Base-by-base conservation (phyloP, 2,888 invertebrate genomes). In the Pachycephus smyrnensis region DNA sequence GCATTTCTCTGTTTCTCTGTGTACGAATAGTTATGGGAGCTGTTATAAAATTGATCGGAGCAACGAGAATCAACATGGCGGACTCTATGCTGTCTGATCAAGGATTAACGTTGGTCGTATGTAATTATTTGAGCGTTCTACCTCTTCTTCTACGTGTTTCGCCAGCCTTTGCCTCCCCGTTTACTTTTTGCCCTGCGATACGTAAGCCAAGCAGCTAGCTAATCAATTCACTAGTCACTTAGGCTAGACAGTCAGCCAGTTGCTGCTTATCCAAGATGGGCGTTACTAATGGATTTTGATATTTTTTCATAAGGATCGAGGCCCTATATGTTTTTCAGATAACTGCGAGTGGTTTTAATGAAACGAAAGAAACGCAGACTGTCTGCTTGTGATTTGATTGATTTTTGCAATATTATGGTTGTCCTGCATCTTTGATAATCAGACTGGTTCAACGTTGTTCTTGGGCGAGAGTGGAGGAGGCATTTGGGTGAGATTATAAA, bases 81-180 rank as follows among this genome's bases (percentile, higher is more conserved):
- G 71, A 71, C 9, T 71, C 71, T 31, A 71, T 33, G 71, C 31
- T 71, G 33, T 32, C 33, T 33, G 71, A 71, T 31, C 9, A 55
- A 23, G 31, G 33, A 71, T 32, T 71, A 71, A 33, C 33, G 71
- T 71, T 71, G 71, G 71, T 71, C 71, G 71, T 71, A 71, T 33
- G 31, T 32, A 71, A 55, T 55, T 71, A 31, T 33, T 71, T 71
- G 71, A 71, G 71, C 71, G 23, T 71, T 71, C 71, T 71, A 71
- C n/a, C 32, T 71, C 31, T 71, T 31, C 71, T 55, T 55, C 55
- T 55, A 55, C 9, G 23, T 55, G 9, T 23, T 55, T 55, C 55
- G 55, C 55, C 55, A 55, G 23, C 23, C 55, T 55, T 55, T 23
- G 9, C 55, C 55, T 55, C 23, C 23, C 23, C 55, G 55, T 9